Base-by-base conservation (phyloP, 2,888 invertebrate species). In the Zonitis immaculata region DNA sequence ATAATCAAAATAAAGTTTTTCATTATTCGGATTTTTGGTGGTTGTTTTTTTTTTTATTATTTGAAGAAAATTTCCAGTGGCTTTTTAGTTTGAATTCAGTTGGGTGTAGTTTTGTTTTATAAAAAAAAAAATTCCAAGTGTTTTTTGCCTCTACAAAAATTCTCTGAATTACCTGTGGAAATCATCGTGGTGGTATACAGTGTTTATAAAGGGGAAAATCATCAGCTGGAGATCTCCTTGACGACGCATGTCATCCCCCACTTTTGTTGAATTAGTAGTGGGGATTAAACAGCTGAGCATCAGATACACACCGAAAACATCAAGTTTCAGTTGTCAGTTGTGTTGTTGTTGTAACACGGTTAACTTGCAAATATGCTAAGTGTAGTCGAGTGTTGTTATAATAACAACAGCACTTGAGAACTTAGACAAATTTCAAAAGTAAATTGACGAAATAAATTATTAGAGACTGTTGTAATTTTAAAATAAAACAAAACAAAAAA, bases 311-410 rank as follows among this genome's bases (percentile, higher is more conserved):
- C 70, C 68, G 68, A 73, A 72, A 75, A 73, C 72, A 72, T 63
- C 66, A 67, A 71, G 78, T 81, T 79, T 77, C 77, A 77, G 78
- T 77, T 77, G 78, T 78, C 79, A 83, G 83, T 83, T 79, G 78
- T 67, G 68, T 68, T 78, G 78, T 77, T 77, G 75, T 77, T 73
- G 77, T 72, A 73, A 69, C 60, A 73, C 74, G 76, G 66, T 49
- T 47, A 53, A 54, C 62, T 59, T 22, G 42, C 54, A 64, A 64
- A 65, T 65, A 73, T 73, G 73, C 71, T 70, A 72, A 71, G 68
- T 63, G 59, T 64, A 70, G 66, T 68, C 69, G 69, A 66, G 72
- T 72, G 71, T 66, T 68, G 43, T 52, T 56, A 18, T 32, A 32
- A 32, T 32, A 32, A 32, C 35, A 35, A 35, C 35, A 57, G 66